Evolutionary conservation across 2,888 invertebrate genomes (phyloP).

Genomic region (Drosophila sordidapex): DNA sequence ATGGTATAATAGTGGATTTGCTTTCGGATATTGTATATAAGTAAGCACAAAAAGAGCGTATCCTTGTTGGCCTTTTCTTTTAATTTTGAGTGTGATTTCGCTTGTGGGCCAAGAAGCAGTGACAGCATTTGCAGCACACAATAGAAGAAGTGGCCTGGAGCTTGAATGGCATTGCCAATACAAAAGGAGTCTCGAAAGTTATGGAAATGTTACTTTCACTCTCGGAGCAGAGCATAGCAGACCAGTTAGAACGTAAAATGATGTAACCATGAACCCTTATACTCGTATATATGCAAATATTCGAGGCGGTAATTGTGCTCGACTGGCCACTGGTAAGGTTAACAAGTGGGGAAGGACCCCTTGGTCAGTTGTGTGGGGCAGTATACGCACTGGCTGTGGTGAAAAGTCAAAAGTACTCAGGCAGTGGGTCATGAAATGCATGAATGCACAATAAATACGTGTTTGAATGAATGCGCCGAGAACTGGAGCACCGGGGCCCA

Average conservation of each 20-base stretch:
- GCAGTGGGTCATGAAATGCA: conserved; percentile 58
- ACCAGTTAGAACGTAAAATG: neutral
- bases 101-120: neutral
- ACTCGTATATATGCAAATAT: conserved; percentile 9
- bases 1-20: neutral
- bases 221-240: neutral
- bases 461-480: conserved; percentile 59
- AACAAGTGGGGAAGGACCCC: conserved; percentile 16
- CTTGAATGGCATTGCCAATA: neutral
- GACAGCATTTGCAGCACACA: neutral
- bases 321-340: conserved; percentile 19
- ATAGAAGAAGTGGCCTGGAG: neutral
- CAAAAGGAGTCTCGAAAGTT: neutral
- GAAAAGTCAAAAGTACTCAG: conserved; percentile 39
- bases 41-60: neutral
- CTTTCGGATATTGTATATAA: neutral
- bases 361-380: conserved; percentile 15
- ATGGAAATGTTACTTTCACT: neutral
- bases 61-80: neutral
- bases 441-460: conserved; percentile 65
- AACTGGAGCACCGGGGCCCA: conserved; percentile 22
- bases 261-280: conserved; percentile 4
- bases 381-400: conserved; percentile 28
- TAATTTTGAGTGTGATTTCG: neutral
- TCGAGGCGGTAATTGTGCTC: conserved; percentile 1